Percentiles rank a stretch among this genome's conserved stretches.
phyloP scores from a whole-genome alignment of 2,797 vertebrate genomes.

The Ataeniobius toweri region DNA sequence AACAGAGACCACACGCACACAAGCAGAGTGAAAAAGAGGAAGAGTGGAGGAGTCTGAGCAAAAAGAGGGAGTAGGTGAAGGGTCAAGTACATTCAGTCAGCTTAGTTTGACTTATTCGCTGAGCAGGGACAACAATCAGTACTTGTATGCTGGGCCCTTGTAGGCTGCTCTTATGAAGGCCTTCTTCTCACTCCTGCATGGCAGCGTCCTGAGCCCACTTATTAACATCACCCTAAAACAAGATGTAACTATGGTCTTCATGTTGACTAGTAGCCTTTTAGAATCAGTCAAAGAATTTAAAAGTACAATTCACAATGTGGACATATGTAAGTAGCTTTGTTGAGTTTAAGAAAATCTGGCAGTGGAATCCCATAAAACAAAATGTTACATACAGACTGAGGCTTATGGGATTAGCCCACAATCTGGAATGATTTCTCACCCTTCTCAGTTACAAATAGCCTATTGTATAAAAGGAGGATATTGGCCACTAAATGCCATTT shows the following conservation, averaged over 20 bases:
- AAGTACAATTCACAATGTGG: conserved; percentile 37
- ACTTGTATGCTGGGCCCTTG: conserved; percentile 55
- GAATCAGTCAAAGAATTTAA: conserved; percentile 19
- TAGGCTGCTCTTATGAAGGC: conserved; percentile 48
- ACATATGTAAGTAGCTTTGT: conserved; percentile 33
- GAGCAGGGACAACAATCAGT: conserved; percentile 68
- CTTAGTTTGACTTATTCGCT: conserved; percentile 74
- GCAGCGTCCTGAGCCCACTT: conserved; percentile 1
- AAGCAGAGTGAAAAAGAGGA: conserved; percentile 37
- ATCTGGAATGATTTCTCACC: neutral
- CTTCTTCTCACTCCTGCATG: conserved; percentile 28
- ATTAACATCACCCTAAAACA: conserved; percentile 22
- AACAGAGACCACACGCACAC: conserved; percentile 63
- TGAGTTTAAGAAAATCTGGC: conserved; percentile 32
- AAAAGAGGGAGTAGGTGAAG: conserved; percentile 62
- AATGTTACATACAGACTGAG: neutral
- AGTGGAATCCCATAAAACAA: conserved; percentile 25
- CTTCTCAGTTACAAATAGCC: conserved; percentile 19
- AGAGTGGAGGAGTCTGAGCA: conserved; percentile 55
- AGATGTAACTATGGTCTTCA: conserved; percentile 25
- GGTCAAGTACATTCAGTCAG: conserved; percentile 76
- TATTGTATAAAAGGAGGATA: conserved; percentile 10
- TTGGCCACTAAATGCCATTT: conserved; percentile 15
- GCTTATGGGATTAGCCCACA: conserved; percentile 30
- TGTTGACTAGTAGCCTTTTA: conserved; percentile 23